These are phyloP conservation scores for Anniella stebbinsi DNA, from an alignment of 2,797 vertebrate genomes.

Conservation along the genomic window DNA sequence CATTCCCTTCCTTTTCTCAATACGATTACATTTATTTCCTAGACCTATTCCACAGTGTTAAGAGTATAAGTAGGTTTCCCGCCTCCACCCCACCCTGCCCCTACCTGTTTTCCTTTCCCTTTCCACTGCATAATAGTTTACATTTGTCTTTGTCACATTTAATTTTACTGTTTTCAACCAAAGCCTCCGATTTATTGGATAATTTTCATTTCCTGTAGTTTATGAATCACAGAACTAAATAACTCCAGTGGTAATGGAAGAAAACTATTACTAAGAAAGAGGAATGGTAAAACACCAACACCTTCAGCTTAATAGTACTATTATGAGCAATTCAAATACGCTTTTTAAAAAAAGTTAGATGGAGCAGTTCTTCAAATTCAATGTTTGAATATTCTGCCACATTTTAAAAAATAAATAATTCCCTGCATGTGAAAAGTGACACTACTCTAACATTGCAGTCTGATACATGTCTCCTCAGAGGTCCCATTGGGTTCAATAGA, in stretches of 20 bases:
- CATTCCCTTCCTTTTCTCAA: not conserved
- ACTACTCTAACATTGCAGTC: no score
- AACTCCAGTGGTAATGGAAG: not conserved
- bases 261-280: not conserved
- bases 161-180: not conserved
- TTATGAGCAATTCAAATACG: not conserved
- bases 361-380: no score
- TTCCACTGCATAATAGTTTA: not conserved
- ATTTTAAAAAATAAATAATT: no score
- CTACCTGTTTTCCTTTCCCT: not conserved
- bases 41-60: not conserved
- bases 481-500: no score
- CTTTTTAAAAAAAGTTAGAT: not conserved
- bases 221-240: not conserved
- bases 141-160: not conserved
- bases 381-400: no score
- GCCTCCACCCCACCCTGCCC: not conserved
- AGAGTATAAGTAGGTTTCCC: not conserved
- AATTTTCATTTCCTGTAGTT: not conserved
- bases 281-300: not conserved
- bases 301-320: not conserved
- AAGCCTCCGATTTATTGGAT: not conserved
- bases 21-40: not conserved
- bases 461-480: no score
- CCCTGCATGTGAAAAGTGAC: no score